phyloP scores from a whole-genome alignment of 2,113 vertebrate genomes.

The Perccottus glenii region DNA sequence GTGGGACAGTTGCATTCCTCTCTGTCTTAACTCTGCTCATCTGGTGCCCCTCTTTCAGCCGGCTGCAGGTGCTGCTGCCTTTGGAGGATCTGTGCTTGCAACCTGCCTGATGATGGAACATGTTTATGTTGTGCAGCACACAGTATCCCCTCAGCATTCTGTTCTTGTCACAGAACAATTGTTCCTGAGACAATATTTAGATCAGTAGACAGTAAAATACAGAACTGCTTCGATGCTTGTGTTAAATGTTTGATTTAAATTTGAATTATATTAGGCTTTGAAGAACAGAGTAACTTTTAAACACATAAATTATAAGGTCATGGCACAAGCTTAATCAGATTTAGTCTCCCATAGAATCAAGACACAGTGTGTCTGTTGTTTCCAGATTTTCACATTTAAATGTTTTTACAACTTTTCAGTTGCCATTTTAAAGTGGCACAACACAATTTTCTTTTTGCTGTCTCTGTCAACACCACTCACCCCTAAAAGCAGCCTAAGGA shows the following conservation, averaged over 20 bases:
- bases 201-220: not conserved
- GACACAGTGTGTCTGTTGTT: too few relatives aligned
- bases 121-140: not conserved
- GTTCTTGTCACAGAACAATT: not conserved
- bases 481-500: too few relatives aligned
- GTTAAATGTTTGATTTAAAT: not conserved
- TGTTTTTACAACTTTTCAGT: too few relatives aligned
- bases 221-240: not conserved
- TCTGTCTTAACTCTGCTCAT: not conserved
- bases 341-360: too few relatives aligned
- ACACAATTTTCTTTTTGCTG: too few relatives aligned
- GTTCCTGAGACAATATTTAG: conserved; percentile 1
- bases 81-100: conserved; percentile 30
- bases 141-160: not conserved
- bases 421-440: too few relatives aligned
- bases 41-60: conserved; percentile 17
- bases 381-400: too few relatives aligned
- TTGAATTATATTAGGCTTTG: too few relatives aligned
- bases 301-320: too few relatives aligned
- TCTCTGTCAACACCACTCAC: too few relatives aligned
- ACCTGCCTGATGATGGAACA: conserved; percentile 28
- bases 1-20: conserved; percentile 15
- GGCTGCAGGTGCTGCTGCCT: conserved; percentile 41
- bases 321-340: too few relatives aligned
- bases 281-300: too few relatives aligned